Evolutionary conservation across 2,113 vertebrate genomes (phyloP), one percentile per base, ranked within the genome.

Genomic region (Amphilophus citrinellus): DNA sequence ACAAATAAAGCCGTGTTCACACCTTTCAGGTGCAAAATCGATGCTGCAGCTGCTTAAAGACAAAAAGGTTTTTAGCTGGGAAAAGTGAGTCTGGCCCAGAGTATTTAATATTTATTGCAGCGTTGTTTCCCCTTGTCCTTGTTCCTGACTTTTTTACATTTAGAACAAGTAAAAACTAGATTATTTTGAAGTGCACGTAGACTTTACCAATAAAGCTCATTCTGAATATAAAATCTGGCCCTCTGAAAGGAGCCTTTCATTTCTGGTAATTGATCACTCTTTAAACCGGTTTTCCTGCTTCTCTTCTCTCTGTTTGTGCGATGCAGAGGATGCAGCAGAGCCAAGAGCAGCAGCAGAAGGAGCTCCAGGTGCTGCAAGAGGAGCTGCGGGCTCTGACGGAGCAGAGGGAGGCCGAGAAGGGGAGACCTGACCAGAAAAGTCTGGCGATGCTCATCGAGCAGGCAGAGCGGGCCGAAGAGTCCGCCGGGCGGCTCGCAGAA

Each of bases 281-380:
- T 68, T 68, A 47, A 68, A 44, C 24, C 10, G 32, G 15, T 10
- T 81, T 50, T 47, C 20, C 30, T 39, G 27, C 27, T 3, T 32
- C 0, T 62, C 53, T 66, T 2, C 30, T 20, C 7, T 58, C 14
- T 57, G 2, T 66, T 6, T 59, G 11, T 77, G 63, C 6, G 83
- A 53, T 9, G 11, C 91, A 99, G 98, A 95, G 92, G 83, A 88
- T 98, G 92, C 97, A 98, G 90, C 94, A 93, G 42, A 94, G 73
- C 42, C 94, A 96, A 30, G 87, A 95, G 79, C 95, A 95, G 62
- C 96, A 95, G 76, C 97, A 96, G 87, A 90, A 87, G 2, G 96
- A 97, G 83, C 84, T 97, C 60, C 95, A 95, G 8, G 82, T 56
- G 30, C 91, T 94, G 71, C 89, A 96, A 92, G 95, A 95, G 18